phyloP scores from a whole-genome alignment of 2,888 invertebrate species.

The Allophyes oxyacanthae region DNA sequence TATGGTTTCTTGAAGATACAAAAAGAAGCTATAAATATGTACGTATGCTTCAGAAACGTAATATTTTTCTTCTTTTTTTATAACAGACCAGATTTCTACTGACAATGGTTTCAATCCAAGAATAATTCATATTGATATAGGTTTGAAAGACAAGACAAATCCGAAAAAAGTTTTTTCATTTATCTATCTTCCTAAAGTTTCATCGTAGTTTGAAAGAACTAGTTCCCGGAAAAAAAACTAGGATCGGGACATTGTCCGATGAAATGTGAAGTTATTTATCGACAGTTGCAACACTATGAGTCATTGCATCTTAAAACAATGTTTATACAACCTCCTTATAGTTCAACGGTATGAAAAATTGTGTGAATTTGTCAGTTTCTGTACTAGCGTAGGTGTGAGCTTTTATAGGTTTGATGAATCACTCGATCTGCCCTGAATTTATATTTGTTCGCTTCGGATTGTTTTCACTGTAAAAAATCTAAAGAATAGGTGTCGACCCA shows the following conservation, averaged over 20 bases:
- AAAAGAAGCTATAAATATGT: background rate
- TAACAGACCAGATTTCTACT: too few relatives aligned
- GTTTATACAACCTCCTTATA: slow-evolving; percentile 69
- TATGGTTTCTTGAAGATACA: slow-evolving; percentile 28
- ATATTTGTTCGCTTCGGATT: slow-evolving; percentile 58
- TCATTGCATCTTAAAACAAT: slow-evolving; percentile 60
- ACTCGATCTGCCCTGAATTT: slow-evolving; percentile 60
- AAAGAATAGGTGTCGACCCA: slow-evolving; percentile 46
- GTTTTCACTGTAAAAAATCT: slow-evolving; percentile 44
- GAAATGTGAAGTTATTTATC: slow-evolving; percentile 44
- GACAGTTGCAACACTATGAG: slow-evolving; percentile 50
- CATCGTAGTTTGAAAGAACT: slow-evolving; percentile 15
- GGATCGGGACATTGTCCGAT: slow-evolving; percentile 29
- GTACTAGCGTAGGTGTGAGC: slow-evolving; percentile 59
- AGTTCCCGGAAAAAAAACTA: slow-evolving; percentile 29
- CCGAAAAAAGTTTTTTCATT: slow-evolving; percentile 8
- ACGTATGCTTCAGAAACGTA: too few relatives aligned
- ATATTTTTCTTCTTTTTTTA: too few relatives aligned
- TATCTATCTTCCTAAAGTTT: slow-evolving; percentile 22
- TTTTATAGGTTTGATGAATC: slow-evolving; percentile 66
- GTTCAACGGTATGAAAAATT: slow-evolving; percentile 64
- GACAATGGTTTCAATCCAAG: too few relatives aligned
- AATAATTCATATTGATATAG: too few relatives aligned
- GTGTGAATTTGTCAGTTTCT: slow-evolving; percentile 50
- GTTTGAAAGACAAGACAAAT: background rate